phyloP scores from a whole-genome alignment of 2,113 vertebrate species.

The Redunca redunca region DNA sequence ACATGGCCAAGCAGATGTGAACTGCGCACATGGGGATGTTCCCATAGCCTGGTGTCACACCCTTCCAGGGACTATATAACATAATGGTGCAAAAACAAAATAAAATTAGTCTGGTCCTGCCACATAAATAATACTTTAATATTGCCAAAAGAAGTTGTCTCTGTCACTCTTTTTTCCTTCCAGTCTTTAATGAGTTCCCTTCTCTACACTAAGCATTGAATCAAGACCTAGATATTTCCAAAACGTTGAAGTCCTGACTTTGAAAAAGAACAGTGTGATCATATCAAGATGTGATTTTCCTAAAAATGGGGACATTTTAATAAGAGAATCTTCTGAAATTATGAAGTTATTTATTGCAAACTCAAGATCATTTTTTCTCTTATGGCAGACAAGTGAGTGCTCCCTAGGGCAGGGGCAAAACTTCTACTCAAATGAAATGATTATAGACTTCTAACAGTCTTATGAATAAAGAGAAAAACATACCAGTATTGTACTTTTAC shows the following conservation, averaged over 20 bases:
- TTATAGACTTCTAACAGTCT: neutral
- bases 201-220: neutral
- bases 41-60: constrained; percentile 38
- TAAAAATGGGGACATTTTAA: neutral
- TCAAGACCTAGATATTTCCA: neutral
- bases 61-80: neutral
- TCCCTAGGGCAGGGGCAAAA: neutral
- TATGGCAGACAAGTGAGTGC: neutral
- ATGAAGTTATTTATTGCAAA: neutral
- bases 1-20: neutral
- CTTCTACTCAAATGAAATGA: constrained; percentile 19
- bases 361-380: neutral
- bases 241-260: neutral
- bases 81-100: constrained; percentile 5
- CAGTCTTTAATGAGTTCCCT: neutral
- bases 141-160: neutral
- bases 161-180: neutral
- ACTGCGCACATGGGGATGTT: neutral
- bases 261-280: neutral
- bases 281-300: neutral
- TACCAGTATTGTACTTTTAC: neutral
- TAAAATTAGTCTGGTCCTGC: neutral
- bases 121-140: constrained; percentile 37
- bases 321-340: neutral
- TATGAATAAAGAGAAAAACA: constrained; percentile 19